Evolutionary conservation across 2,888 invertebrate genomes (phyloP), one percentile per base, ranked within the genome.

Genomic region (Drosophila paramelanica): DNA sequence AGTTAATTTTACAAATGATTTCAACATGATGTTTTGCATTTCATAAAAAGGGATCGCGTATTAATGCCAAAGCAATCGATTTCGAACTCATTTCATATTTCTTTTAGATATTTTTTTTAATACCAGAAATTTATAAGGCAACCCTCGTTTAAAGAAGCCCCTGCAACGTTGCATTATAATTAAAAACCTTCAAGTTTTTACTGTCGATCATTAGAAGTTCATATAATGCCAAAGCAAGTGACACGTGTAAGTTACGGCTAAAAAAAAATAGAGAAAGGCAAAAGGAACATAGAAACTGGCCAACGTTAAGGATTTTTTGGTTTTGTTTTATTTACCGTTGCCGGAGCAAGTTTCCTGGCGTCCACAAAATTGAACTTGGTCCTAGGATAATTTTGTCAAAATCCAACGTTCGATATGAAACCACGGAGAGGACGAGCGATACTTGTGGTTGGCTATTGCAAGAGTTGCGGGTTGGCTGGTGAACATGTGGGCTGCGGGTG

Each of bases 341-440:
- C 55, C 23, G 36, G 36, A 55, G 36, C 55, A 45, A 55, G 55
- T 55, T 55, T 43, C 36, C 13, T 6, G 42, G 10, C 42, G 42
- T 20, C 6, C 36, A 81, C 82, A 73, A 81, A 78, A 85, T 76
- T 73, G 60, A 79, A 67, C 79, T 67, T 67, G 56, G 55, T 67
- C 69, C 74, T 71, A 55, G 72, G 72, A 86, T 88, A 83, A 88
- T 83, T 87, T 79, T 69, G 87, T 77, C 87, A 80, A 83, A 83
- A 77, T 87, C 84, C 77, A 80, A 67, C 68, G 66, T 75, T 80
- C 81, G 59, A 80, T 77, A 62, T 74, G 67, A 42, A 46, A 53
- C 39, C 41, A 33, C 7, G 23, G 66, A 8, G 11, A 17, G 17
- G 1, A 10, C 7, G 14, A 42, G 20, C 73, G 52, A 62, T 62